Base-by-base conservation (phyloP, 2,888 invertebrate species). In the Eumerus sabulonum region DNA sequence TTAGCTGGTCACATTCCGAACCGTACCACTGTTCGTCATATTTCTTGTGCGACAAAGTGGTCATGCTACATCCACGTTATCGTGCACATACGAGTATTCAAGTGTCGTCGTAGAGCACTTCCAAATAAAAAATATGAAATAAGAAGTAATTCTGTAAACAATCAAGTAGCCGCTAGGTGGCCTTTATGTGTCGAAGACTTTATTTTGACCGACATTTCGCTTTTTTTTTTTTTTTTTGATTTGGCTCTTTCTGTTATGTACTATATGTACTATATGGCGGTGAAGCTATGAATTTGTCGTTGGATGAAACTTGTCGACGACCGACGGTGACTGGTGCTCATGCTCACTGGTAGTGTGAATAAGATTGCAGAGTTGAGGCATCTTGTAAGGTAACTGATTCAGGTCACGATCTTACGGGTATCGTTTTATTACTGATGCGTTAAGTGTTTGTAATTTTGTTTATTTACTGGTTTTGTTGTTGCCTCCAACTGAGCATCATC, bases 331-430 rank as follows among this genome's bases (percentile, higher is more conserved):
- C 17, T 35, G n/a, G 27, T 12, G 16, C 12, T 5, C 11, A n/a
- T n/a, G 42, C 42, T 13, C 4, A 12, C 7, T 27, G 27, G 27
- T 7, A 27, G 27, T 27, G 27, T 27, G 27, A 27, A 27, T 27
- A 27, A 27, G 27, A 7, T 7, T 27, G 27, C 27, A 27, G 7
- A 11, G 40, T n/a, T 3, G 67, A 62, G 57, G 57, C 66, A 77
- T 72, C 71, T 63, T 62, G 27, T 44, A 44, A 56, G 62, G 56
- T 44, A 62, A 48, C 40, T 18, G 57, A 77, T 77, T 77, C 77
- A 77, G 67, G 62, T 77, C 77, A 77, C 77, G 77, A 76, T 76
- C 72, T 76, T 36, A 9, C 36, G 17, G 57, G 19, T 68, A 68
- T 63, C 45, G 68, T 38, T 68, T 47, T 59, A 51, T 27, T 76